Evolutionary conservation across 2,888 invertebrate genomes (phyloP).

Genomic region (Sialis lutaria): DNA sequence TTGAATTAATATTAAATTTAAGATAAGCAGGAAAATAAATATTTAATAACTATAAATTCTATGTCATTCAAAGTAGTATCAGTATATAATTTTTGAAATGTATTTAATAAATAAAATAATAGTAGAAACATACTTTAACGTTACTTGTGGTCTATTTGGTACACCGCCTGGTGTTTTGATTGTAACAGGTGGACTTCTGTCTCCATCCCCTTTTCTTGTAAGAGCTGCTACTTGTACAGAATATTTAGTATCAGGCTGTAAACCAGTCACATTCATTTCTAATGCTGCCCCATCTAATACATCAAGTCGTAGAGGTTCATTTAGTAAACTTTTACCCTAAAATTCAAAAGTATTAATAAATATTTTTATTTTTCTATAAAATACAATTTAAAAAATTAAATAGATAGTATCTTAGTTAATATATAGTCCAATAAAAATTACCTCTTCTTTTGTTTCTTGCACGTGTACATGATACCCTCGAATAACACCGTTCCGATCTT

Average conservation of each 20-base stretch:
- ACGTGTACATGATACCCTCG: slow-evolving; percentile 94
- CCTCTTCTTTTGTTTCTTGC: slow-evolving; percentile 77
- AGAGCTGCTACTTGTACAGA: slow-evolving; percentile 88
- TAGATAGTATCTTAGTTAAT: background rate
- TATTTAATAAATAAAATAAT: background rate
- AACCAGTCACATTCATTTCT: slow-evolving; percentile 68
- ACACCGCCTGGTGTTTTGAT: slow-evolving; percentile 89
- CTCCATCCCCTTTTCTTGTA: slow-evolving; percentile 93
- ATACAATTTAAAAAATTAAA: background rate
- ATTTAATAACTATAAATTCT: background rate
- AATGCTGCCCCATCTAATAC: slow-evolving; percentile 61
- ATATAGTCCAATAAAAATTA: slow-evolving; percentile 16
- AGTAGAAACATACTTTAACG: slow-evolving; percentile 44
- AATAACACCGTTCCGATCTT: slow-evolving; percentile 88
- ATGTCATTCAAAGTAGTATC: background rate
- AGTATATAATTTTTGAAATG: background rate
- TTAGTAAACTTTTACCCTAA: slow-evolving; percentile 60
- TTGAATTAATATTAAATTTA: slow-evolving; percentile 4
- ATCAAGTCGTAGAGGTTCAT: slow-evolving; percentile 76
- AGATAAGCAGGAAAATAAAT: background rate
- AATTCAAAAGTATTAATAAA: slow-evolving; percentile 1
- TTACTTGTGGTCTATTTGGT: slow-evolving; percentile 67
- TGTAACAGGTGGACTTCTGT: slow-evolving; percentile 68
- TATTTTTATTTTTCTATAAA: slow-evolving; percentile 6
- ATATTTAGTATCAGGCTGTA: slow-evolving; percentile 92